phyloP scores from a whole-genome alignment of 2,797 vertebrate genomes.

The Cuculus canorus region DNA sequence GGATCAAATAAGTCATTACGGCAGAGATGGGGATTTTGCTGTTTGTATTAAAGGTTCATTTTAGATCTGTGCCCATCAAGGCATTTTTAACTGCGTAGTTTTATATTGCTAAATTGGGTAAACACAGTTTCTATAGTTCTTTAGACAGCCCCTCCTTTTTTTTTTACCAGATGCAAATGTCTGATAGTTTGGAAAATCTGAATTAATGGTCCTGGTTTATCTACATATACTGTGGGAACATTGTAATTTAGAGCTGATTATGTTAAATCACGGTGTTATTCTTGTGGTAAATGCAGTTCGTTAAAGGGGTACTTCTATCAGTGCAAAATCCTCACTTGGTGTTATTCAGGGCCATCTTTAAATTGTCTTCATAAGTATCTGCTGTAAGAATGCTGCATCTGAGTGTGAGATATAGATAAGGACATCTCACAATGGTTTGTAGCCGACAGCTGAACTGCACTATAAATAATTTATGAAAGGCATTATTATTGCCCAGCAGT shows the following conservation, averaged over 20 bases:
- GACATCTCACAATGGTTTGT: slow-evolving; percentile 19
- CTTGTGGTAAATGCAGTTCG: slow-evolving; percentile 26
- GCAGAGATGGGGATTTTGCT: slow-evolving; percentile 31
- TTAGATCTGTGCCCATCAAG: neutral
- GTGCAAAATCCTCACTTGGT: slow-evolving; percentile 1
- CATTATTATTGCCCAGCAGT: neutral
- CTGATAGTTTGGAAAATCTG: neutral
- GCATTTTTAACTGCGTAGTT: slow-evolving; percentile 7
- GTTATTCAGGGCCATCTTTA: slow-evolving; percentile 14
- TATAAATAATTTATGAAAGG: slow-evolving; percentile 28
- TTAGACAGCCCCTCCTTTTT: no score
- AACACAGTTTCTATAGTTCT: neutral
- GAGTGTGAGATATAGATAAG: slow-evolving; percentile 43
- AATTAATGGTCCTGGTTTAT: slow-evolving; percentile 34
- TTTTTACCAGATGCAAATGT: neutral
- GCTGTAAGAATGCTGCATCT: slow-evolving; percentile 12
- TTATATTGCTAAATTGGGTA: neutral
- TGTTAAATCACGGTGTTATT: slow-evolving; percentile 30
- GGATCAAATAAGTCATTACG: slow-evolving; percentile 48
- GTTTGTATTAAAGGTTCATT: slow-evolving; percentile 57
- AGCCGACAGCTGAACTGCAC: slow-evolving; percentile 11
- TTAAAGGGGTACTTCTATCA: neutral
- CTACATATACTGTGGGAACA: neutral
- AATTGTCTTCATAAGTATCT: slow-evolving; percentile 39
- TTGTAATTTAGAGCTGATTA: slow-evolving; percentile 33